Evolutionary conservation across 2,888 invertebrate genomes (phyloP), one percentile per base, ranked within the genome.

Genomic region (Pelosia muscerda): DNA sequence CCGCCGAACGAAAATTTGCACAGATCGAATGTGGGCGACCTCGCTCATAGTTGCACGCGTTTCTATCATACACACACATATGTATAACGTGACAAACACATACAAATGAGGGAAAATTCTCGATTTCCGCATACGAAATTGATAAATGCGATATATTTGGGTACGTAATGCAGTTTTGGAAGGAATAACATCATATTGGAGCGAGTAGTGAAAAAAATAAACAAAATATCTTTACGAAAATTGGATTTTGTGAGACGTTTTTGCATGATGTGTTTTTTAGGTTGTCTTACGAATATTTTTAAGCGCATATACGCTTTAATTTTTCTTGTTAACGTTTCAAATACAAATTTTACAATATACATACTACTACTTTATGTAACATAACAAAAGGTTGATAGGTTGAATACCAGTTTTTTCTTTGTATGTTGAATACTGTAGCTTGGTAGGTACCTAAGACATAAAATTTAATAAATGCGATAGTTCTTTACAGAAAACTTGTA

Each of bases 1-100:
- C 91, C 89, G 85, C 85, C 86, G 86, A 89, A 89, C 93, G 88
- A 94, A 87, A 94, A 93, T 95, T 95, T 94, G 94, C 94, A 94
- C 94, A 94, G 93, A 93, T 92, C 94, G 92, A 89, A 94, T 95
- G 95, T 95, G 94, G 95, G 94, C 94, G 95, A 93, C 95, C 95
- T 95, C 95, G 94, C 84, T 85, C 84, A 84, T 90, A 89, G 92
- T 89, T 94, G 94, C 94, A 94, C 90, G 90, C 86, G 84, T 80
- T 82, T 83, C 87, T 83, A 85, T 84, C 83, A 84, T 82, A 83
- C 85, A 84, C 81, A 81, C 73, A 73, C 76, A 78, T 80, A 73
- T 71, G 74, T 84, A 83, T 71, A 60, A 58, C 61, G 67, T 58
- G n/a, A 28, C 72, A 70, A 74, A 84, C 83, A 82, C 76, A 73